These are phyloP conservation scores for Catocala sponsa DNA, from an alignment of 2,888 invertebrate genomes.

Conservation along the genomic window DNA sequence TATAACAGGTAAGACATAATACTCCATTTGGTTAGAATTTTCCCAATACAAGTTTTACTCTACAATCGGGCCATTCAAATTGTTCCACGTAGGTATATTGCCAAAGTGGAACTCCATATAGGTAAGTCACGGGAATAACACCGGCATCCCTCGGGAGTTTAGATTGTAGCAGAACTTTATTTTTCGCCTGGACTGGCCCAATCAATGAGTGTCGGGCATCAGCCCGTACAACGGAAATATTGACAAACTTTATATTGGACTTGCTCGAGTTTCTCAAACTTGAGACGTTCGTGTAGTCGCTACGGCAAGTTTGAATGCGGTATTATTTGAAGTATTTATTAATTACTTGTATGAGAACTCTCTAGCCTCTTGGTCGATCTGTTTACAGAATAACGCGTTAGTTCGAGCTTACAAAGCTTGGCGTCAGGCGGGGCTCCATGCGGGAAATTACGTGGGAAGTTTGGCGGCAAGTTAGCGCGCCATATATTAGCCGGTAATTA, in stretches of 20 bases:
- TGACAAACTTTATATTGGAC: conserved; percentile 81
- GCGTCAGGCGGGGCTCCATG: background rate
- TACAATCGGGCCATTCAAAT: background rate
- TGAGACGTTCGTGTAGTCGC: conserved; percentile 41
- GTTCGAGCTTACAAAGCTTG: background rate
- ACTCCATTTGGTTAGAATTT: background rate
- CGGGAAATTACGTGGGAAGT: too few species aligned
- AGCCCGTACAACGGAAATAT: conserved; percentile 74
- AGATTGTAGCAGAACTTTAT: conserved; percentile 70
- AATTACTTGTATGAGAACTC: conserved; percentile 2
- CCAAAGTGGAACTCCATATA: conserved; percentile 1
- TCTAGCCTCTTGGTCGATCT: background rate
- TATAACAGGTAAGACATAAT: too few species aligned
- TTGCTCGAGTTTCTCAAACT: conserved; percentile 60
- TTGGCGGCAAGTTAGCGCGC: too few species aligned
- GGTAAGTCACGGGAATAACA: conserved; percentile 27
- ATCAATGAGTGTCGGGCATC: conserved; percentile 77
- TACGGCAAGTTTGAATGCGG: conserved; percentile 39
- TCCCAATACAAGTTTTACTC: background rate
- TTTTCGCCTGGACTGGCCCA: conserved; percentile 73
- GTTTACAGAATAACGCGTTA: background rate
- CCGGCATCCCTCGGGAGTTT: conserved; percentile 35
- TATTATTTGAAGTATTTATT: conserved; percentile 4
- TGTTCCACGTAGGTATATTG: background rate
- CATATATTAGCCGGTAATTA: too few species aligned